phyloP scores from a whole-genome alignment of 2,113 vertebrate genomes.

The Callaeas wilsoni region DNA sequence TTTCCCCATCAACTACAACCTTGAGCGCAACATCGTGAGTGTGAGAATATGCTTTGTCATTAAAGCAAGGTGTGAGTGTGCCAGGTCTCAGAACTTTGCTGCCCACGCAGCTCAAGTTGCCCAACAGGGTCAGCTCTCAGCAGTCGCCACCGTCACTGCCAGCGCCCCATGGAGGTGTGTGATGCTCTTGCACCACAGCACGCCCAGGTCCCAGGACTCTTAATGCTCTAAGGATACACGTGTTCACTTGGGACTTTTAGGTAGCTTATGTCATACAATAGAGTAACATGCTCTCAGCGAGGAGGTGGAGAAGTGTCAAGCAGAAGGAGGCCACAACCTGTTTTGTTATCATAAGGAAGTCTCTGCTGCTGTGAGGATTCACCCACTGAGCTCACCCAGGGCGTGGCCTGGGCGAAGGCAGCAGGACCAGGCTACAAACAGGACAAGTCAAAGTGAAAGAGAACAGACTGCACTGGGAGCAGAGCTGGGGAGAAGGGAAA shows the following conservation, averaged over 20 bases:
- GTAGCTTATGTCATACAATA: neutral
- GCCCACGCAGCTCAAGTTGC: neutral
- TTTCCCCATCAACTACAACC: fast-evolving
- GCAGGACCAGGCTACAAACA: neutral
- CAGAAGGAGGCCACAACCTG: neutral
- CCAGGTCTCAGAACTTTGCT: neutral
- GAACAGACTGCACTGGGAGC: neutral
- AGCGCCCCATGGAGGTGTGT: neutral
- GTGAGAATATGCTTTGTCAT: neutral
- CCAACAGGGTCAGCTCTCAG: neutral
- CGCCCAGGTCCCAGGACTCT: neutral
- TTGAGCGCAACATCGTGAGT: fast-evolving
- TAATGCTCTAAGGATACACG: neutral
- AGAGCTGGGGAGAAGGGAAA: neutral
- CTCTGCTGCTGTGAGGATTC: neutral
- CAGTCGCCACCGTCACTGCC: neutral
- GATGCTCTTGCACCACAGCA: neutral
- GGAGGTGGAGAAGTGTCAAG: neutral
- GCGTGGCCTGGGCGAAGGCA: neutral
- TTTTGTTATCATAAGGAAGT: neutral
- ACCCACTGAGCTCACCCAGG: neutral
- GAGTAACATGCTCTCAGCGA: neutral
- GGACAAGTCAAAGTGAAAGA: neutral
- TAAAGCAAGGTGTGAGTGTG: neutral
- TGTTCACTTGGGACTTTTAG: neutral